phyloP scores from a whole-genome alignment of 2,888 invertebrate species.

The Theristus sp. region DNA sequence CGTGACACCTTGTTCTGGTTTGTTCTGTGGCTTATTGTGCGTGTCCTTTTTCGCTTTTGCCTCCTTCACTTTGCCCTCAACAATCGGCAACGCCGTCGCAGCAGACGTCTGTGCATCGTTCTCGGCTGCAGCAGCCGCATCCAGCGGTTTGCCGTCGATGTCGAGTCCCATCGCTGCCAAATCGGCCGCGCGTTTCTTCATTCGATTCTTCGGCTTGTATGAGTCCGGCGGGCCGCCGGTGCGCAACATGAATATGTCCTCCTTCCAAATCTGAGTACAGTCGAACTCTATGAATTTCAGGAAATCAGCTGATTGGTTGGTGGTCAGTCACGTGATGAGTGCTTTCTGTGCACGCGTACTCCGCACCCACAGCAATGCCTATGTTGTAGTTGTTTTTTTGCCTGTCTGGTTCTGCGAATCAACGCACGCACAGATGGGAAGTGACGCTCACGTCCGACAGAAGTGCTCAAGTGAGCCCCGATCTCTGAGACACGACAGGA shows the following conservation, averaged over 20 bases:
- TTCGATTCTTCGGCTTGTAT: neutral
- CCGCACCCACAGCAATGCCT: too few species aligned
- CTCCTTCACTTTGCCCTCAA: neutral
- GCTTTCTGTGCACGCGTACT: too few species aligned
- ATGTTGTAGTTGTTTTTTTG: too few species aligned
- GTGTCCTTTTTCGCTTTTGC: neutral
- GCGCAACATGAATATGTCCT: neutral
- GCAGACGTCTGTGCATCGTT: neutral
- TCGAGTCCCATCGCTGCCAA: neutral
- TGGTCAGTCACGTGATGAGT: too few species aligned
- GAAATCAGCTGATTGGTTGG: neutral
- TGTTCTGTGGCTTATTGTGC: too few species aligned
- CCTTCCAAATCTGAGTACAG: neutral
- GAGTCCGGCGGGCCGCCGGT: neutral
- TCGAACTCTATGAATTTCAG: too few species aligned
- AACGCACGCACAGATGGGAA: too few species aligned
- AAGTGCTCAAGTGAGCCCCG: too few species aligned
- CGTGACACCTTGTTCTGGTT: too few species aligned
- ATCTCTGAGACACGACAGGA: too few species aligned
- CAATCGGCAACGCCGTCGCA: neutral
- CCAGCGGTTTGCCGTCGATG: neutral
- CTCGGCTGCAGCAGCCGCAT: neutral
- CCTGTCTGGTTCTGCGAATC: too few species aligned
- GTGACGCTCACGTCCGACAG: neutral
- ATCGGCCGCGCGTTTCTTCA: neutral